A percentile compares a stretch with the other conserved stretches of the same genome.
These are phyloP conservation scores for Lymantria dispar DNA, from an alignment of 2,888 invertebrate genomes.

Conservation along the genomic window DNA sequence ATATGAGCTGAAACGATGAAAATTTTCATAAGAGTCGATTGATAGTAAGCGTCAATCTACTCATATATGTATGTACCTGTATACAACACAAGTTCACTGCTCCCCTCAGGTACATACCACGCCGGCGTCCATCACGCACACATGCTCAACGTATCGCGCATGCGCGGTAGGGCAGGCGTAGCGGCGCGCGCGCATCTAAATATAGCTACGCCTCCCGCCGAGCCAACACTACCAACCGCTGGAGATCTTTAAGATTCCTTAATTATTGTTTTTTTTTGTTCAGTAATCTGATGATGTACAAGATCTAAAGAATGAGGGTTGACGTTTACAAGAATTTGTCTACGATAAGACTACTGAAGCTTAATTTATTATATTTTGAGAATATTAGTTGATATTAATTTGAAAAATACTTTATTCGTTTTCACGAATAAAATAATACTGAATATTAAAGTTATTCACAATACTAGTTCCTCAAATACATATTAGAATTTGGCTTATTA, in stretches of 20 bases:
- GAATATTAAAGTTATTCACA: too few relatives aligned
- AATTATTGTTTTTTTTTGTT: slow-evolving; percentile 44
- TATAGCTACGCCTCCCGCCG: slow-evolving; percentile 71
- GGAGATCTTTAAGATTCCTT: slow-evolving; percentile 73
- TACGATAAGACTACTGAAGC: not conserved
- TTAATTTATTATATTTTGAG: not conserved
- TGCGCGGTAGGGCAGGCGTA: slow-evolving; percentile 58
- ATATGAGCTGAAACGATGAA: too few relatives aligned
- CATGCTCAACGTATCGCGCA: slow-evolving; percentile 36
- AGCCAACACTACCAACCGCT: slow-evolving; percentile 55
- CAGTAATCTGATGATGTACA: slow-evolving; percentile 28
- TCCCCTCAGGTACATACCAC: slow-evolving; percentile 35
- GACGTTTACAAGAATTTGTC: slow-evolving; percentile 8
- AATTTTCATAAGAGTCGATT: too few relatives aligned
- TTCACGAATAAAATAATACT: too few relatives aligned
- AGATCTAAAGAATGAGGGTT: slow-evolving; percentile 9
- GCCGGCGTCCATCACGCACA: slow-evolving; percentile 13
- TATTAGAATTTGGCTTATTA: too few relatives aligned
- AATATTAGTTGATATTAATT: not conserved
- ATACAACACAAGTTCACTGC: slow-evolving; percentile 28
- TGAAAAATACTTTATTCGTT: not conserved
- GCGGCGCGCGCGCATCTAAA: slow-evolving; percentile 70
- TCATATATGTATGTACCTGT: slow-evolving; percentile 23
- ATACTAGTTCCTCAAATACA: too few relatives aligned
- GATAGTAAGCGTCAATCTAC: not conserved